A percentile compares a stretch with the other conserved stretches of the same genome.
phyloP scores from a whole-genome alignment of 2,797 vertebrate genomes.

The Percopsis omiscomaycus region DNA sequence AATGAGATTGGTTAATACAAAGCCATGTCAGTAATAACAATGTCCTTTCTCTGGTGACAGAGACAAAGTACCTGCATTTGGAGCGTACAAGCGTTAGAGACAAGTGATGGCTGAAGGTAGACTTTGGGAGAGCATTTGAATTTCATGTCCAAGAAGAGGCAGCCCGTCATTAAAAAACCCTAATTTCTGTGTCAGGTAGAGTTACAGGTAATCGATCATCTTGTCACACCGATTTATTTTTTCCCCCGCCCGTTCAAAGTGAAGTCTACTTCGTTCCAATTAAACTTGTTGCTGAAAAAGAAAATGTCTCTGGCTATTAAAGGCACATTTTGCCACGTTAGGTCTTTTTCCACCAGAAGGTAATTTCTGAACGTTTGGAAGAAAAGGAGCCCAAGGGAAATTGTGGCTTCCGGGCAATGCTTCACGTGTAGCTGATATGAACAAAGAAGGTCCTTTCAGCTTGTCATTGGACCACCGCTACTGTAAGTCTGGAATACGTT shows the following conservation, averaged over 20 bases:
- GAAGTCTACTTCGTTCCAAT: constrained; percentile 86
- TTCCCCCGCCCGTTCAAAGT: constrained; percentile 77
- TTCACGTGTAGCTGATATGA: constrained; percentile 51
- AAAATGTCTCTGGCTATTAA: constrained; percentile 79
- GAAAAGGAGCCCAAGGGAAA: constrained; percentile 52
- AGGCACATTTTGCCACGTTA: constrained; percentile 76
- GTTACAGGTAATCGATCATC: constrained; percentile 94
- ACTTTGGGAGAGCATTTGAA: constrained; percentile 92
- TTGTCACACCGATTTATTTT: constrained; percentile 86
- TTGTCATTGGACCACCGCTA: constrained; percentile 17
- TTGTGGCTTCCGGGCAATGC: constrained; percentile 54
- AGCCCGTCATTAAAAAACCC: constrained; percentile 93
- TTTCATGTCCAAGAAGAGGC: constrained; percentile 91
- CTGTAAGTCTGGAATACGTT: constrained; percentile 21
- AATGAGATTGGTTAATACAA: constrained; percentile 94
- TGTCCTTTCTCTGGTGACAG: constrained; percentile 92
- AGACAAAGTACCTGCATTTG: constrained; percentile 94
- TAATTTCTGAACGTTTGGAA: constrained; percentile 71
- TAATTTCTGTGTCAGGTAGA: constrained; percentile 94
- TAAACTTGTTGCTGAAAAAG: constrained; percentile 84
- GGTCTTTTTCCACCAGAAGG: constrained; percentile 59
- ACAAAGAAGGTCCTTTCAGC: constrained; percentile 37
- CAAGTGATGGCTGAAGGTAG: constrained; percentile 88
- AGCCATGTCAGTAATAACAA: constrained; percentile 94
- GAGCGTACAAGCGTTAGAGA: constrained; percentile 85